Conservation (phyloP, 2,797 vertebrate genomes). For the Cryptoprocta ferox region DNA sequence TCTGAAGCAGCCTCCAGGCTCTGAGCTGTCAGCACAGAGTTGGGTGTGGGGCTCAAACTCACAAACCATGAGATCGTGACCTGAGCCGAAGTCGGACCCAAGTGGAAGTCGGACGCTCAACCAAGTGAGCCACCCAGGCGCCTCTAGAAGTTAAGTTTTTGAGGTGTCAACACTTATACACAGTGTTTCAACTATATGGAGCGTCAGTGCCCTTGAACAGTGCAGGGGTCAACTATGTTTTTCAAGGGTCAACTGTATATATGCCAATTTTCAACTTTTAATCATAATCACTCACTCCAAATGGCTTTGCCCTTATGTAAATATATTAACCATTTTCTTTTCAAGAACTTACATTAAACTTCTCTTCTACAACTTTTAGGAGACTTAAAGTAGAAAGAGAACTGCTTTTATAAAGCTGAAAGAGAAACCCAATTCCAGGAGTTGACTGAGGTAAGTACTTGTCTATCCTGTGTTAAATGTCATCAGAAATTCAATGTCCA, state of each 20-base stretch:
- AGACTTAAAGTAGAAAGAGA: not conserved
- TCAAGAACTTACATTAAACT: not conserved
- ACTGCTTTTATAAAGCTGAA: not conserved
- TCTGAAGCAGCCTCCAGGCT: no score
- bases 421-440: not conserved
- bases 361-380: not conserved
- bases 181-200: not conserved
- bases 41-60: no score
- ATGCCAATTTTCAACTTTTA: slow-evolving; percentile 5
- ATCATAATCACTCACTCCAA: not conserved
- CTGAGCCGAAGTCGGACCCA: no score
- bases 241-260: not conserved
- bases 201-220: not conserved
- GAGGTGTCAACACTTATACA: not conserved
- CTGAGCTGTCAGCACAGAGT: no score
- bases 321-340: not conserved
- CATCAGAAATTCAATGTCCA: not conserved
- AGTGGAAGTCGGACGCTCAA: no score
- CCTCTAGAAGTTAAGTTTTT: not conserved
- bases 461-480: not conserved
- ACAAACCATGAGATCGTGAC: no score
- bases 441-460: not conserved
- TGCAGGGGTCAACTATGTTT: not conserved
- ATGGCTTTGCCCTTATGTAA: not conserved
- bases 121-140: no score